A percentile compares a stretch with the other conserved stretches of the same genome.
These are phyloP conservation scores for Cylindroiulus punctatus DNA, from an alignment of 2,888 invertebrate species.

Conservation along the genomic window DNA sequence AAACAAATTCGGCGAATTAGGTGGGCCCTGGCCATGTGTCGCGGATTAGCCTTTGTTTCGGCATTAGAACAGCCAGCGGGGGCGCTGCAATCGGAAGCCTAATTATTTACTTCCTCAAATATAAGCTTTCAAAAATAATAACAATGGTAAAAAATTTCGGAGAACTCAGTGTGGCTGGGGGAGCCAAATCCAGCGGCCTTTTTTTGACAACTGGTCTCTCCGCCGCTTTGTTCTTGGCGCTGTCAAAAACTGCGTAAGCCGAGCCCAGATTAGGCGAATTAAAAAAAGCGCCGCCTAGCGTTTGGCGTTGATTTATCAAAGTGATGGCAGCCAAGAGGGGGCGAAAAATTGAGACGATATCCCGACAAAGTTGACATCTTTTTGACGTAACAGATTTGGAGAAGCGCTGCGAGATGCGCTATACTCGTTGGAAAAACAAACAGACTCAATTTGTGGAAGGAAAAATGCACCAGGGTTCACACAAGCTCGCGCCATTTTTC, in stretches of 20 bases:
- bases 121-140: neutral
- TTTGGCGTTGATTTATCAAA: constrained; percentile 15
- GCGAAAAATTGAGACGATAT: neutral
- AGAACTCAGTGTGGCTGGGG: neutral
- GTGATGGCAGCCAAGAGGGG: constrained; percentile 7
- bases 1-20: neutral
- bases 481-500: neutral
- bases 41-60: constrained; percentile 37
- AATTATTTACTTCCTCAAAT: constrained; percentile 21
- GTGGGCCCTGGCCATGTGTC: constrained; percentile 1
- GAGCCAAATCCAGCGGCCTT: neutral
- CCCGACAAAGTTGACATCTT: constrained; percentile 16
- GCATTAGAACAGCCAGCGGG: neutral
- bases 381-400: neutral
- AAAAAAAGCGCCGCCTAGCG: constrained; percentile 14
- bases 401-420: constrained; percentile 17
- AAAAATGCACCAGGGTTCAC: neutral
- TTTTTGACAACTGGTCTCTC: neutral
- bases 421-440: neutral
- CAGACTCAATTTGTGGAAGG: neutral
- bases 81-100: constrained; percentile 26
- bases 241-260: neutral
- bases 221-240: neutral
- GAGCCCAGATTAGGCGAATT: constrained; percentile 10
- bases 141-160: neutral